phyloP scores from a whole-genome alignment of 2,113 vertebrate species.

The Leptodactylus fuscus region DNA sequence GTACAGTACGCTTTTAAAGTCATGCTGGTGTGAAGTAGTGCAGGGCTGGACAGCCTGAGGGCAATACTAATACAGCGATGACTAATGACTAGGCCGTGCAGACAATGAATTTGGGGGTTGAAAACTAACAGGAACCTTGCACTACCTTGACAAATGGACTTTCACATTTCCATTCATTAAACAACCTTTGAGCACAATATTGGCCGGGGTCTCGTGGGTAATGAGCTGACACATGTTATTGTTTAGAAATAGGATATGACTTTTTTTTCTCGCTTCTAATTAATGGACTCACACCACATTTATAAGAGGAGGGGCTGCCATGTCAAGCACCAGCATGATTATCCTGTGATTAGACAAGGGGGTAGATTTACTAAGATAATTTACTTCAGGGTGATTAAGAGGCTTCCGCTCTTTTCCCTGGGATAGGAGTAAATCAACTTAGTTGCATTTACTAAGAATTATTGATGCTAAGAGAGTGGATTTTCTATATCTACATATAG shows the following conservation, averaged over 20 bases:
- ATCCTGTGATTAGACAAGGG: conserved; percentile 47
- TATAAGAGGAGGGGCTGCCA: conserved; percentile 41
- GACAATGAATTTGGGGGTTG: conserved; percentile 92
- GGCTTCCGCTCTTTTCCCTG: conserved; percentile 33
- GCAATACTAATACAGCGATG: conserved; percentile 86
- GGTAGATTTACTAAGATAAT: conserved; percentile 51
- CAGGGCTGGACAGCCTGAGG: conserved; percentile 79
- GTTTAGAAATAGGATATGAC: conserved; percentile 72
- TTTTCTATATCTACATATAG: neutral
- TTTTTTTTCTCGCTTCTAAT: conserved; percentile 79
- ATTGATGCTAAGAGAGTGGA: neutral
- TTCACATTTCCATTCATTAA: conserved; percentile 86
- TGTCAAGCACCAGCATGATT: conserved; percentile 44
- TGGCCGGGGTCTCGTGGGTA: conserved; percentile 76
- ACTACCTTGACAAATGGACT: conserved; percentile 94
- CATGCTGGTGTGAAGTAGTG: conserved; percentile 77
- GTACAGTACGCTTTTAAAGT: conserved; percentile 77
- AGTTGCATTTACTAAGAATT: conserved; percentile 24
- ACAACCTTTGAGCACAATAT: conserved; percentile 89
- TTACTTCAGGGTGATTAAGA: conserved; percentile 42
- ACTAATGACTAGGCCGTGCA: conserved; percentile 92
- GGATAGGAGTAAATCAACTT: conserved; percentile 32
- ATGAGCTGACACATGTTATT: conserved; percentile 70
- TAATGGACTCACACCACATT: conserved; percentile 52
- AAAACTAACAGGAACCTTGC: conserved; percentile 80